A percentile compares a stretch with the other conserved stretches of the same genome.
Conservation (phyloP, 2,888 invertebrate genomes). For the Pemphredon lugubris region DNA sequence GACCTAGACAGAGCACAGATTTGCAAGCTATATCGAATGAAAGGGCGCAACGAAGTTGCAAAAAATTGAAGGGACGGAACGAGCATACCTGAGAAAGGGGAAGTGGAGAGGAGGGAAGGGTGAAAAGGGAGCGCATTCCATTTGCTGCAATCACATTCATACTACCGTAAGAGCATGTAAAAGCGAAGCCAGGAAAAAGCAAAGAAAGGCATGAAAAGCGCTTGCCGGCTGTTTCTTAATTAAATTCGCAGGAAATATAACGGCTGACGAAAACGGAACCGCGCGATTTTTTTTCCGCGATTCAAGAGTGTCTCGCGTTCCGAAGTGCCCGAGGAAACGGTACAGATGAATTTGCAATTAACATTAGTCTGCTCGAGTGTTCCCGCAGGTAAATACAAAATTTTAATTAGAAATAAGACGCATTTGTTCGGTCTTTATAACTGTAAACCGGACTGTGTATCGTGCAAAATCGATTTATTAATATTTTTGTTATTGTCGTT, state of each 20-base stretch:
- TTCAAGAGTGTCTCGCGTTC: conserved; percentile 8
- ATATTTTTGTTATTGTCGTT: no score
- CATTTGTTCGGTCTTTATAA: no score
- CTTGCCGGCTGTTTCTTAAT: conserved; percentile 49
- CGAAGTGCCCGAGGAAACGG: neutral
- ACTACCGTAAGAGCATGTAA: conserved; percentile 13
- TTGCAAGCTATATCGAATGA: conserved; percentile 15
- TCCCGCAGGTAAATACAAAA: neutral
- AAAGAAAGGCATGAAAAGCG: conserved; percentile 16
- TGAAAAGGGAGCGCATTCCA: conserved; percentile 30
- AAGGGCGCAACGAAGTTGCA: neutral
- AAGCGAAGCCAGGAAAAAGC: conserved; percentile 12
- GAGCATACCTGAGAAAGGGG: neutral
- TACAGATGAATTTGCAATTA: neutral
- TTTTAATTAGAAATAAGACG: neutral
- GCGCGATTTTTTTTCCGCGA: conserved; percentile 1
- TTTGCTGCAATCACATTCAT: conserved; percentile 53
- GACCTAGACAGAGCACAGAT: no score
- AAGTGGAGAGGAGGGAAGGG: conserved; percentile 13
- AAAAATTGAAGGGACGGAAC: conserved; percentile 3
- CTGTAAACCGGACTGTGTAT: no score
- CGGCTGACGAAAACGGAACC: neutral
- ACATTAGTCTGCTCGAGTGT: neutral
- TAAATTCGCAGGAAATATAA: conserved; percentile 37
- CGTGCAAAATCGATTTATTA: no score